Evolutionary conservation across 2,888 invertebrate species (phyloP).

Genomic region (Galeruca laticollis): DNA sequence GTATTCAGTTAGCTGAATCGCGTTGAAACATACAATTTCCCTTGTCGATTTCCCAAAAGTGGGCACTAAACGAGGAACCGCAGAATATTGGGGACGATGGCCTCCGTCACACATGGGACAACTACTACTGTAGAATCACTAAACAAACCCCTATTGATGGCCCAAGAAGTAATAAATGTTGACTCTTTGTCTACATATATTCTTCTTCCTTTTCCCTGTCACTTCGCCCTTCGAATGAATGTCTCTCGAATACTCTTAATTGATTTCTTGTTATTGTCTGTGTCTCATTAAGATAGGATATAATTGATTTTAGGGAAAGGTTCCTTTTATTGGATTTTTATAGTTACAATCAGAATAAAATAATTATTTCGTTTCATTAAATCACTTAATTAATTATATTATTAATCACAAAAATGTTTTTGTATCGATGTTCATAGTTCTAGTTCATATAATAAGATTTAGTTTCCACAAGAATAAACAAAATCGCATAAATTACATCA

Average conservation of each 20-base stretch:
- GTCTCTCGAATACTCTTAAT: slow-evolving; percentile 44
- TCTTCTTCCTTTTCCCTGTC: slow-evolving; percentile 25
- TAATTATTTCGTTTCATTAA: neutral
- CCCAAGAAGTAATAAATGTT: slow-evolving; percentile 47
- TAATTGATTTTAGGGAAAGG: slow-evolving; percentile 40
- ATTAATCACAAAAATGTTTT: too few relatives aligned
- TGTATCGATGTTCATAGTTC: too few relatives aligned
- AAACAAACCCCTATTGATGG: slow-evolving; percentile 47
- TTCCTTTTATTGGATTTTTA: slow-evolving; percentile 6
- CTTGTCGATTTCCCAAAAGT: slow-evolving; percentile 31
- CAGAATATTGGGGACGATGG: slow-evolving; percentile 25
- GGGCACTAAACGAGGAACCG: slow-evolving; percentile 35
- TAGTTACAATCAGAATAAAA: neutral
- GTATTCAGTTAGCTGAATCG: slow-evolving; percentile 14
- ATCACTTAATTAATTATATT: neutral
- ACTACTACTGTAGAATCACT: slow-evolving; percentile 35
- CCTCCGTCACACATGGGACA: slow-evolving; percentile 39
- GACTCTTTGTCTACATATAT: slow-evolving; percentile 47
- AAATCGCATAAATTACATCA: slow-evolving; percentile 14
- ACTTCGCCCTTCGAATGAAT: slow-evolving; percentile 27
- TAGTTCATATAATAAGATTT: too few relatives aligned
- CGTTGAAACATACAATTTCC: slow-evolving; percentile 31
- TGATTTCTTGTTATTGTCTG: slow-evolving; percentile 44
- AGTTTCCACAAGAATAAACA: slow-evolving; percentile 16
- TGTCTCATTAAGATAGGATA: slow-evolving; percentile 41